Percentiles rank a stretch among this genome's conserved stretches.
Evolutionary conservation across 2,888 invertebrate genomes (phyloP).

Genomic region (Cistogaster globosa): DNA sequence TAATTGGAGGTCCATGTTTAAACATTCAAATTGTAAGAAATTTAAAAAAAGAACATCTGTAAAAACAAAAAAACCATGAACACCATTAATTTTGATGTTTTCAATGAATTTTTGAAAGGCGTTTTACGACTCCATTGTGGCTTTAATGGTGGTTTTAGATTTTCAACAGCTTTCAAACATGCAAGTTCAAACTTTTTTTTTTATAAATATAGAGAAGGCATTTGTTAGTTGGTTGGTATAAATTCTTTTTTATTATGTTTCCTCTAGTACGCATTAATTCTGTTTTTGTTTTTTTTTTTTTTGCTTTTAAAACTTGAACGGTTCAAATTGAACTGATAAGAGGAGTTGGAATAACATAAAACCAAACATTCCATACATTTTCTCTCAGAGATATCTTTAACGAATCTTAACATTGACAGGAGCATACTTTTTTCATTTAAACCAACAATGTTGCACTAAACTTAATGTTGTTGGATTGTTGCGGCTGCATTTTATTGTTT

Average conservation of each 20-base stretch:
- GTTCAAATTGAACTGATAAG: conserved; percentile 46
- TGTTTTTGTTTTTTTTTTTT: conserved; percentile 9
- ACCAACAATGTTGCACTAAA: conserved; percentile 50
- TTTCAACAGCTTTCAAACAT: conserved; percentile 44
- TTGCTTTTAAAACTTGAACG: not conserved
- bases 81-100: conserved; percentile 41
- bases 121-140: conserved; percentile 21
- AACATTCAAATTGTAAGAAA: conserved; percentile 43
- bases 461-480: not conserved
- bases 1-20: conserved; percentile 68
- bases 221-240: conserved; percentile 1
- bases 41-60: not conserved
- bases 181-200: conserved; percentile 19
- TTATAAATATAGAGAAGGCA: not conserved
- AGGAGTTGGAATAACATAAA: conserved; percentile 34
- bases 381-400: conserved; percentile 45
- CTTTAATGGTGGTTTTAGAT: conserved; percentile 11
- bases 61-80: conserved; percentile 17
- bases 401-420: conserved; percentile 67
- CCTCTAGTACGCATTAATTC: conserved; percentile 51
- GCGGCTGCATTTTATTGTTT: conserved; percentile 28
- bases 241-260: not conserved
- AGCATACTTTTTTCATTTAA: conserved; percentile 66
- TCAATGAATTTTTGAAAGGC: conserved; percentile 37
- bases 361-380: conserved; percentile 42